phyloP scores from a whole-genome alignment of 37 sponge, comb jelly and placozoan genomes.

The Ephydatia muelleri region DNA sequence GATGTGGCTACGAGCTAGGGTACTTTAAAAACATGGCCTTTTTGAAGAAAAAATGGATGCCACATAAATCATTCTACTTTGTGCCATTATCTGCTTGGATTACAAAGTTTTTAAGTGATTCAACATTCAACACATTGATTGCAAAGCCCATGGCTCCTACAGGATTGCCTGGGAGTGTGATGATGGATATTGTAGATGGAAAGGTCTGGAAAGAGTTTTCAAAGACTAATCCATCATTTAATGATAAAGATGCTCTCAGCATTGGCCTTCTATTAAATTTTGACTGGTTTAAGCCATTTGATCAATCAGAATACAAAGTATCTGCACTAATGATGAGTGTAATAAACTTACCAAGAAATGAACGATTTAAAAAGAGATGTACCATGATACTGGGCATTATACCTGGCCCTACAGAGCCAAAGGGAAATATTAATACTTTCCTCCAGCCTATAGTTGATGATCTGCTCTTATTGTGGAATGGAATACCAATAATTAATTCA shows the following conservation, averaged over 20 bases:
- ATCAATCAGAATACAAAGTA: neutral
- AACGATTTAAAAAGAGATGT: neutral
- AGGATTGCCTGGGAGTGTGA: neutral
- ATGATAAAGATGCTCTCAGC: slow-evolving; percentile 1
- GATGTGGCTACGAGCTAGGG: neutral
- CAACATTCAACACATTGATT: neutral
- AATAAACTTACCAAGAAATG: neutral
- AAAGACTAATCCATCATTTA: neutral
- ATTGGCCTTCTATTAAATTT: neutral
- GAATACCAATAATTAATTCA: neutral
- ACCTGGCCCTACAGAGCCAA: slow-evolving; percentile 1
- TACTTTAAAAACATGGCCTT: neutral
- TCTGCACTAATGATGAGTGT: slow-evolving; percentile 1
- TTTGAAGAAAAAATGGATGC: neutral
- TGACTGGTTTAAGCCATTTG: slow-evolving; percentile 1
- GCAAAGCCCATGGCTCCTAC: neutral
- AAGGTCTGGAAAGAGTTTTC: neutral
- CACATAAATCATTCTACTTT: neutral
- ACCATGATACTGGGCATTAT: neutral
- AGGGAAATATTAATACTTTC: neutral
- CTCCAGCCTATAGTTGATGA: neutral
- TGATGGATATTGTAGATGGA: slow-evolving; percentile 1
- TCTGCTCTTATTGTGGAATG: neutral
- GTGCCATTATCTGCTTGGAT: neutral
- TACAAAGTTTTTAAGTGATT: slow-evolving; percentile 1